Evolutionary conservation across 1,140 invertebrate genomes (phyloP).

Genomic region (Conus betulinus): DNA sequence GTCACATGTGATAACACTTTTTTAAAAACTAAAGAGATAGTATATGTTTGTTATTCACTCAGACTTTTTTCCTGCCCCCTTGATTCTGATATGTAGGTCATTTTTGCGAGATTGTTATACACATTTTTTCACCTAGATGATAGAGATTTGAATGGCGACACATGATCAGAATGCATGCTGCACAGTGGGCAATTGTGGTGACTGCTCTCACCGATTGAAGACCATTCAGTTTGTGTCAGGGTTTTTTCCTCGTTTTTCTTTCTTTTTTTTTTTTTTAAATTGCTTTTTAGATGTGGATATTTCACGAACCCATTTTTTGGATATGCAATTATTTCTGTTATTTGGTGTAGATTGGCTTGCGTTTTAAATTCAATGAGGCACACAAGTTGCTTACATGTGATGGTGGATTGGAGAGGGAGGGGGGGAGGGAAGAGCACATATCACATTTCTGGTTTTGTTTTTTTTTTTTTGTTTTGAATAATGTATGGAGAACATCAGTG

Average conservation of each 20-base stretch:
- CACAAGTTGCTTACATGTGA: background rate
- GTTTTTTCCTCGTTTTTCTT: background rate
- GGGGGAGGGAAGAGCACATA: background rate
- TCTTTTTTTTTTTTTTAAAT: background rate
- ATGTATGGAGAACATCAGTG: background rate
- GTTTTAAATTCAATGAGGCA: background rate
- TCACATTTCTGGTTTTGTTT: background rate
- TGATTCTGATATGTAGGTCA: too few species aligned
- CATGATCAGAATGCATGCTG: too few species aligned
- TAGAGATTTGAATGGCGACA: background rate
- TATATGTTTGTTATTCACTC: conserved; percentile 11
- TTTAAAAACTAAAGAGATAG: conserved; percentile 7
- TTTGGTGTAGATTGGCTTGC: background rate
- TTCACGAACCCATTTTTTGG: conserved; percentile 3
- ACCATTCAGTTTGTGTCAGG: background rate
- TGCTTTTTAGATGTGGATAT: background rate
- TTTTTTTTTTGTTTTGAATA: too few species aligned
- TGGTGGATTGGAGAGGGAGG: background rate
- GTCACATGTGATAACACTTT: conserved; percentile 7
- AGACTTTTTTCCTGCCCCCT: background rate
- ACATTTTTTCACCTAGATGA: background rate
- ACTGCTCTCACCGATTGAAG: background rate
- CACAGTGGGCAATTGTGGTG: too few species aligned
- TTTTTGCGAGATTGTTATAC: too few species aligned
- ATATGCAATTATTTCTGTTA: conserved; percentile 1